Conservation (phyloP, 2,797 vertebrate species). For the Acropternis orthonyx region DNA sequence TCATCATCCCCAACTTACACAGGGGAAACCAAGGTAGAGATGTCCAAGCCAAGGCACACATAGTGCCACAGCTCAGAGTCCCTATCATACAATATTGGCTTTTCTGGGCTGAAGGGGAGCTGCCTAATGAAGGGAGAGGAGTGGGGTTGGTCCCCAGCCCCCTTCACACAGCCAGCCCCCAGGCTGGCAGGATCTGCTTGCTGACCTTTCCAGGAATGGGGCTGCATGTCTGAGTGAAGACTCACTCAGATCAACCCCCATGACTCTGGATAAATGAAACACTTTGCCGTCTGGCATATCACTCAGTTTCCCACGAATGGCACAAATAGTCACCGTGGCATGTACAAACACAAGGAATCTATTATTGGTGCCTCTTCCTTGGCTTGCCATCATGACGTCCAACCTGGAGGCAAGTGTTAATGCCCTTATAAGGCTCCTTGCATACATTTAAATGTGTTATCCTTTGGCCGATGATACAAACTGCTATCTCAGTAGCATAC, state of each 20-base stretch:
- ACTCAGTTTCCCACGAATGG: constrained; percentile 67
- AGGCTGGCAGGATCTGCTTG: background rate
- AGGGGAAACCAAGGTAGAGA: background rate
- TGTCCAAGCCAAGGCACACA: fast-evolving
- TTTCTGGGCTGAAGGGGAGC: background rate
- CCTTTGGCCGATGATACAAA: constrained; percentile 75
- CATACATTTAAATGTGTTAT: constrained; percentile 78
- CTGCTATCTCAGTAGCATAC: constrained; percentile 79
- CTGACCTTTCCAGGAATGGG: constrained; percentile 32
- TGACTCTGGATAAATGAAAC: constrained; percentile 70
- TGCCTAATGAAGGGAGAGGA: background rate
- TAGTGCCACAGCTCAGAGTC: background rate
- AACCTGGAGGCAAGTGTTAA: constrained; percentile 76
- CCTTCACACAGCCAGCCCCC: background rate
- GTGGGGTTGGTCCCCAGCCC: background rate
- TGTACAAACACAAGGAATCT: constrained; percentile 73
- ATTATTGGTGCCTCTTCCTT: constrained; percentile 75
- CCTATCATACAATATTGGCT: background rate
- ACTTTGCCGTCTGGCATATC: constrained; percentile 75
- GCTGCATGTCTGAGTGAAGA: constrained; percentile 19
- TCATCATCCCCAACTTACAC: fast-evolving
- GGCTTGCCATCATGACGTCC: constrained; percentile 79
- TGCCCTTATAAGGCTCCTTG: constrained; percentile 79
- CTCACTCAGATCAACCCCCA: constrained; percentile 18
- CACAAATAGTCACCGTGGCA: constrained; percentile 65